A percentile compares a stretch with the other conserved stretches of the same genome.
Evolutionary conservation across 92 coral and sea anemone genomes (phyloP).

Genomic region (Virgularia gustaviana): DNA sequence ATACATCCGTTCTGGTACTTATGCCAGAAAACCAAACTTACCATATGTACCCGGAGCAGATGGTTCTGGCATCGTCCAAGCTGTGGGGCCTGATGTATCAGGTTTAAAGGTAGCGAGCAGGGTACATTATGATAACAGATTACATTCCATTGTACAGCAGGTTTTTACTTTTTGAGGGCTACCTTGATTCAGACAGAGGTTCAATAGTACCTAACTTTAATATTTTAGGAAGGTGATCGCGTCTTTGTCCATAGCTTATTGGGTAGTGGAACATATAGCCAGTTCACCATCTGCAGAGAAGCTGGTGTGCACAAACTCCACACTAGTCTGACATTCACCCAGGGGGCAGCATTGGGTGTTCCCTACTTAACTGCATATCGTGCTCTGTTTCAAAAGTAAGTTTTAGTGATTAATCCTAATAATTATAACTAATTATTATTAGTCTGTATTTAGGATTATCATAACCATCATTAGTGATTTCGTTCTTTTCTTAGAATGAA

Average conservation of each 20-base stretch:
- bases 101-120: conserved; percentile 53
- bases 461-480: not conserved
- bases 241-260: conserved; percentile 61
- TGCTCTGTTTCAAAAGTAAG: conserved; percentile 80
- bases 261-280: conserved; percentile 78
- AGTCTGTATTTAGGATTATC: not conserved
- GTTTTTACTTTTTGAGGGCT: too few relatives aligned
- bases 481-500: conserved; percentile 45
- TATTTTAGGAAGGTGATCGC: conserved; percentile 76
- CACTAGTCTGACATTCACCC: conserved; percentile 61
- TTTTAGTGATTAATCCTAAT: not conserved
- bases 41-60: conserved; percentile 87
- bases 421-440: not conserved
- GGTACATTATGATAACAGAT: not conserved
- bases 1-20: conserved; percentile 82
- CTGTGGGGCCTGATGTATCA: conserved; percentile 71
- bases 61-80: conserved; percentile 88
- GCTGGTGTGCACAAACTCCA: conserved; percentile 50
- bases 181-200: too few relatives aligned
- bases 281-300: conserved; percentile 65
- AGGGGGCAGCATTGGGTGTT: conserved; percentile 75
- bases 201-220: too few relatives aligned
- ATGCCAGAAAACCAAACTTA: conserved; percentile 77
- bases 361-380: conserved; percentile 86
- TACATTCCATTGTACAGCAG: too few relatives aligned